Evolutionary conservation across 2,797 vertebrate genomes (phyloP).

Genomic region (Macrochelys suwanniensis): DNA sequence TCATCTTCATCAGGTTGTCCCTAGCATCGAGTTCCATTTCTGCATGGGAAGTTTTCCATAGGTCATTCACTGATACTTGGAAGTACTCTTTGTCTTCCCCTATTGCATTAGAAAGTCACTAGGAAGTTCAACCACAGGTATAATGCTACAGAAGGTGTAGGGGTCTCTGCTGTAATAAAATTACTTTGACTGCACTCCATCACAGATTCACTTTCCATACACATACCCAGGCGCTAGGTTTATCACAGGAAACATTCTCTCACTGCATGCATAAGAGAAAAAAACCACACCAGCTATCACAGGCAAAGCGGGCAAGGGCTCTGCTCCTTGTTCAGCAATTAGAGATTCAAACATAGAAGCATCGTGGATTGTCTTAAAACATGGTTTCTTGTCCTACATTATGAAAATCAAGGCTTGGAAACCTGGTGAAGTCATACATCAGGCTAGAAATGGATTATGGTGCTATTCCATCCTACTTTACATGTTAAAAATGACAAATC

Average conservation of each 20-base stretch:
- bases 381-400: not conserved
- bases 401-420: slow-evolving; percentile 26
- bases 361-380: not conserved
- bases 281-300: not conserved
- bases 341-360: slow-evolving; percentile 33
- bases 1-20: not conserved
- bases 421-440: slow-evolving; percentile 31
- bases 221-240: slow-evolving; percentile 13
- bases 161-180: not conserved
- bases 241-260: slow-evolving; percentile 27
- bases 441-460: slow-evolving; percentile 1
- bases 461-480: slow-evolving; percentile 24
- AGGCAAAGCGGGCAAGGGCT: slow-evolving; percentile 1
- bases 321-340: slow-evolving; percentile 33
- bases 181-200: not conserved
- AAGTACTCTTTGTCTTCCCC: not conserved
- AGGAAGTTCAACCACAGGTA: not conserved
- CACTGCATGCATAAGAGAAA: slow-evolving; percentile 24
- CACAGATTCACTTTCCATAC: slow-evolving; percentile 26
- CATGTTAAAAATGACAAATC: slow-evolving; percentile 51
- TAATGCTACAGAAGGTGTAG: not conserved
- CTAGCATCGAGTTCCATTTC: not conserved
- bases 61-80: not conserved
- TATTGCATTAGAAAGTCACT: not conserved
- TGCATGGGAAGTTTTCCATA: not conserved